Conservation (phyloP, 1,140 invertebrate genomes). For the Drosophila kanapiae region DNA sequence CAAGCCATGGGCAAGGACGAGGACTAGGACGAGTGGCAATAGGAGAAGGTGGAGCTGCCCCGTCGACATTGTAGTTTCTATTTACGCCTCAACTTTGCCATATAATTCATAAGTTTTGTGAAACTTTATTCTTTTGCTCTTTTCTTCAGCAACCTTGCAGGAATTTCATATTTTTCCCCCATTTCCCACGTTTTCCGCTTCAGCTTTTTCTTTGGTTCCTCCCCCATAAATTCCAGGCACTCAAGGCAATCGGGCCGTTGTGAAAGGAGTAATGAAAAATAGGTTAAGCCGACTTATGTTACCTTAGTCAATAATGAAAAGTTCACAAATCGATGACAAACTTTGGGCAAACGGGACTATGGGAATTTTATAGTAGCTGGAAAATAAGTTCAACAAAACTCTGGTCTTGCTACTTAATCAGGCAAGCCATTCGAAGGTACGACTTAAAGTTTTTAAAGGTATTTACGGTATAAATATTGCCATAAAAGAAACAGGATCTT, state of each 20-base stretch:
- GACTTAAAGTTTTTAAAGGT: background rate
- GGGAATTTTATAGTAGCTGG: slow-evolving; percentile 5
- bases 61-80: slow-evolving; percentile 62
- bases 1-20: background rate
- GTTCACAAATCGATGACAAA: slow-evolving; percentile 46
- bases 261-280: slow-evolving; percentile 42
- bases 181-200: slow-evolving; percentile 13
- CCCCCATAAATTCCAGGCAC: slow-evolving; percentile 37
- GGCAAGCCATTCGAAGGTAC: background rate
- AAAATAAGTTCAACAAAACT: slow-evolving; percentile 19
- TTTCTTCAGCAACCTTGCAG: slow-evolving; percentile 39
- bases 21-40: background rate
- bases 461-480: background rate
- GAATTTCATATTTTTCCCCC: slow-evolving; percentile 30
- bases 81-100: slow-evolving; percentile 60
- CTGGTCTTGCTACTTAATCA: background rate
- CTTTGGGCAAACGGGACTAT: background rate
- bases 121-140: slow-evolving; percentile 35
- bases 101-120: slow-evolving; percentile 68
- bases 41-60: background rate
- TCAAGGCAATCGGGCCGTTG: slow-evolving; percentile 27
- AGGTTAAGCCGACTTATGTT: slow-evolving; percentile 43
- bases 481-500: too few relatives aligned
- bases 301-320: slow-evolving; percentile 44
- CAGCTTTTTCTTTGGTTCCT: background rate